A percentile compares a stretch with the other conserved stretches of the same genome.
phyloP scores from a whole-genome alignment of 2,888 invertebrate genomes.

The Drosophila neutralis region DNA sequence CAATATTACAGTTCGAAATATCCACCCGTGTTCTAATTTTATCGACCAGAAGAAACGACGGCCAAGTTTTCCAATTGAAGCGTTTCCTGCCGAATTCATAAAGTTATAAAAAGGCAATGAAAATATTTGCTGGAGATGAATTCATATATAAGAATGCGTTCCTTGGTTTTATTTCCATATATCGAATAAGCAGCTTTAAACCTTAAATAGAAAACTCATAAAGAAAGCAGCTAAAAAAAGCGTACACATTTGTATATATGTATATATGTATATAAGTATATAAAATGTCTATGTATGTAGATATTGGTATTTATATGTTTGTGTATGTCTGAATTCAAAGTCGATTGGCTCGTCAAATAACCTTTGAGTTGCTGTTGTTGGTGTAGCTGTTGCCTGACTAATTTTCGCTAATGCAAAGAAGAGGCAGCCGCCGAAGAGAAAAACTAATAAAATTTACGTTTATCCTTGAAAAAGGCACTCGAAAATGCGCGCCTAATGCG shows the following conservation, averaged over 20 bases:
- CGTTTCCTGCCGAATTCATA: background rate
- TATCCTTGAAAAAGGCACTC: conserved; percentile 77
- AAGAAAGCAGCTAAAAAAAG: conserved; percentile 3
- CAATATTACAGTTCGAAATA: background rate
- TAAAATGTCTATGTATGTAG: background rate
- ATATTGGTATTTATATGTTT: background rate
- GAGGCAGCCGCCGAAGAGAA: conserved; percentile 37
- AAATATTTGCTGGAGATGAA: background rate
- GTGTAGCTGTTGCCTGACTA: conserved; percentile 60
- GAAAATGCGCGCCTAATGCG: conserved; percentile 79
- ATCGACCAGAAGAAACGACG: background rate
- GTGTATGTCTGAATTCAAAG: conserved; percentile 30
- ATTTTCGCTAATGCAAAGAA: conserved; percentile 78
- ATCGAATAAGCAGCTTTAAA: conserved; percentile 3
- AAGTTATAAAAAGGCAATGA: background rate
- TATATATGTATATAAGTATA: background rate
- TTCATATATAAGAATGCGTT: background rate
- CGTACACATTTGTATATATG: background rate
- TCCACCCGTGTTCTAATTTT: background rate
- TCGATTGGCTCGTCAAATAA: conserved; percentile 60
- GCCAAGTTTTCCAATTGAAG: background rate
- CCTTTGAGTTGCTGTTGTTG: conserved; percentile 54
- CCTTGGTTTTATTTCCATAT: background rate
- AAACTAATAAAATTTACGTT: conserved; percentile 81
- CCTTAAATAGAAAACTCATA: conserved; percentile 34